phyloP scores from a whole-genome alignment of 2,888 invertebrate species.

The Ormyrus rosae region DNA sequence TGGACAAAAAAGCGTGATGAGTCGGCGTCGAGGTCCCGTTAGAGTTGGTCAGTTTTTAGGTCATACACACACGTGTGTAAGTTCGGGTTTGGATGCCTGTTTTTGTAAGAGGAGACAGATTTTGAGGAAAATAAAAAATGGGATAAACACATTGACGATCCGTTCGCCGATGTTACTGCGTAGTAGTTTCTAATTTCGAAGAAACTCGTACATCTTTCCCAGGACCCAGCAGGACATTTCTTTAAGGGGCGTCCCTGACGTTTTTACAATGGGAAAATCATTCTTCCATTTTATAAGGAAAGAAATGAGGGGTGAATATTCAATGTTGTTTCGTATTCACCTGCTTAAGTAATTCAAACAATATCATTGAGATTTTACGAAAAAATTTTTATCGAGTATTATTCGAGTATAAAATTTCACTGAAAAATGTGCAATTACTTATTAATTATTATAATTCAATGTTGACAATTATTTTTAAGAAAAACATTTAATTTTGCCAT shows the following conservation, averaged over 20 bases:
- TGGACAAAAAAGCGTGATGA: constrained; percentile 41
- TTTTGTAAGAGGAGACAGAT: constrained; percentile 43
- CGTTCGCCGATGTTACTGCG: constrained; percentile 32
- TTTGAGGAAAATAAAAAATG: constrained; percentile 57
- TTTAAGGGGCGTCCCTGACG: constrained; percentile 31
- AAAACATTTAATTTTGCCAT: too few relatives aligned
- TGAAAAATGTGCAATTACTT: too few relatives aligned
- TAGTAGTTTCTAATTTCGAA: constrained; percentile 26
- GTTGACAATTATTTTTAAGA: too few relatives aligned
- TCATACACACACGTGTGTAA: constrained; percentile 21
- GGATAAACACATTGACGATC: constrained; percentile 53
- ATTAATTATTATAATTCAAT: too few relatives aligned
- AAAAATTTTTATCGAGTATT: too few relatives aligned
- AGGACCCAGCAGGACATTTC: constrained; percentile 26
- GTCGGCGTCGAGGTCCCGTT: constrained; percentile 48
- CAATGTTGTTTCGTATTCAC: too few relatives aligned
- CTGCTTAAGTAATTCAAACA: too few relatives aligned
- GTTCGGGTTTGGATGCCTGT: constrained; percentile 19
- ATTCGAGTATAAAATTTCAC: too few relatives aligned
- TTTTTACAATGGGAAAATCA: constrained; percentile 52
- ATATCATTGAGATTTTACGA: too few relatives aligned
- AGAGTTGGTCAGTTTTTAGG: constrained; percentile 54
- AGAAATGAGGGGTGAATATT: constrained; percentile 18
- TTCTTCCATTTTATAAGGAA: constrained; percentile 15
- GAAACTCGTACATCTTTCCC: constrained; percentile 41